Evolutionary conservation across 2,888 invertebrate genomes (phyloP).

Genomic region (Hetaerina titia): DNA sequence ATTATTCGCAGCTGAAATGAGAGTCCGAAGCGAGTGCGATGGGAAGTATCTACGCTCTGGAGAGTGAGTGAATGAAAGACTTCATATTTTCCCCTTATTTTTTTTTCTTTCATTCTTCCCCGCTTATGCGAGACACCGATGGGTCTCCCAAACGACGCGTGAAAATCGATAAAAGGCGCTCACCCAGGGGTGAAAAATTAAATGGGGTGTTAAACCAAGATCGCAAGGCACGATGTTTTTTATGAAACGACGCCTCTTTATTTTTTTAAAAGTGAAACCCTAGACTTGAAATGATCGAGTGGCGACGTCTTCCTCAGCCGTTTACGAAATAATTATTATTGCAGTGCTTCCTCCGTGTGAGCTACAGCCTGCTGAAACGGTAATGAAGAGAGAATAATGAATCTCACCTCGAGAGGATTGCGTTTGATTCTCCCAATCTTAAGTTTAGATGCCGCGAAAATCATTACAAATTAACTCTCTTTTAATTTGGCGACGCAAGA

Average conservation of each 20-base stretch:
- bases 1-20: neutral
- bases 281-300: too few relatives aligned
- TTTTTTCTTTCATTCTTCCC: neutral
- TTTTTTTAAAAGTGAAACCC: too few relatives aligned
- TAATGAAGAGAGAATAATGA: neutral
- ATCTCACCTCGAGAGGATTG: neutral
- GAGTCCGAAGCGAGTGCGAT: neutral
- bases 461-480: neutral
- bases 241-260: neutral
- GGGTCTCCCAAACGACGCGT: neutral
- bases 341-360: neutral
- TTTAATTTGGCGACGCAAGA: neutral
- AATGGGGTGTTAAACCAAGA: neutral
- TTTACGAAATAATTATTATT: too few relatives aligned
- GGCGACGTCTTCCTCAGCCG: too few relatives aligned
- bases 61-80: too few relatives aligned
- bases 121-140: too few relatives aligned
- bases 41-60: neutral
- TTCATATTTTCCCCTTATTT: neutral
- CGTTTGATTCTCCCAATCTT: neutral
- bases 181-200: neutral
- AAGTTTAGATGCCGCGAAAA: neutral
- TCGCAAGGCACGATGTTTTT: neutral
- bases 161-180: neutral
- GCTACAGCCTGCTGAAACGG: neutral